These are phyloP conservation scores for Cephus rjabovi DNA, from an alignment of 2,888 invertebrate species.

Conservation along the genomic window DNA sequence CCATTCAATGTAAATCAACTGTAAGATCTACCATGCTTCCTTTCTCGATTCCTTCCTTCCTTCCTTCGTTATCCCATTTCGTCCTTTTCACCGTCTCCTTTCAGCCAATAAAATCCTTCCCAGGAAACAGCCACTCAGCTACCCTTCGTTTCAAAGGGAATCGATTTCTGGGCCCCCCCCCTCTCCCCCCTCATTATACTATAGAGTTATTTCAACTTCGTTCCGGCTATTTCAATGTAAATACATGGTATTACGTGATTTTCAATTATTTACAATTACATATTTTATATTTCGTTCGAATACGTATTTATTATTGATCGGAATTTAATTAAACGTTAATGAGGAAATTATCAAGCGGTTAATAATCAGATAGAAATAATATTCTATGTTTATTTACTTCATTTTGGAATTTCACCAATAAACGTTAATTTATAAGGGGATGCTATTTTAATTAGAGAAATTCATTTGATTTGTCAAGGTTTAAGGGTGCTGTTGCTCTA, in stretches of 20 bases:
- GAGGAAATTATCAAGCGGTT: neutral
- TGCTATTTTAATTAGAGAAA: neutral
- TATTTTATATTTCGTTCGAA: neutral
- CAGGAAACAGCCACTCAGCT: conserved; percentile 24
- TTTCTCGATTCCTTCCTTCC: conserved; percentile 18
- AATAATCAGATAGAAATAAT: neutral
- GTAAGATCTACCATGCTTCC: conserved; percentile 34
- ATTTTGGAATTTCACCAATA: neutral
- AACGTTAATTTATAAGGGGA: neutral
- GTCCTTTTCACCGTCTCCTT: neutral
- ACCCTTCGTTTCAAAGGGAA: conserved; percentile 34
- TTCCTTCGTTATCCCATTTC: conserved; percentile 23
- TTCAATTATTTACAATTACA: neutral
- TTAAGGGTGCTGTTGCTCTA: neutral
- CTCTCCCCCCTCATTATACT: neutral
- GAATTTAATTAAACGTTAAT: neutral
- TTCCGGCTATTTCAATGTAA: neutral
- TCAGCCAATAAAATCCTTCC: conserved; percentile 25
- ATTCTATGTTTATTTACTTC: neutral
- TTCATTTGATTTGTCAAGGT: neutral
- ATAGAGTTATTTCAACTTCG: neutral
- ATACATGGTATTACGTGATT: neutral
- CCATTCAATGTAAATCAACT: conserved; percentile 38
- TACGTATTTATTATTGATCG: neutral
- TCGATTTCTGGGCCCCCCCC: conserved; percentile 21